These are phyloP conservation scores for Phalacrocorax aristotelis DNA, from an alignment of 2,113 vertebrate species.

Conservation along the genomic window DNA sequence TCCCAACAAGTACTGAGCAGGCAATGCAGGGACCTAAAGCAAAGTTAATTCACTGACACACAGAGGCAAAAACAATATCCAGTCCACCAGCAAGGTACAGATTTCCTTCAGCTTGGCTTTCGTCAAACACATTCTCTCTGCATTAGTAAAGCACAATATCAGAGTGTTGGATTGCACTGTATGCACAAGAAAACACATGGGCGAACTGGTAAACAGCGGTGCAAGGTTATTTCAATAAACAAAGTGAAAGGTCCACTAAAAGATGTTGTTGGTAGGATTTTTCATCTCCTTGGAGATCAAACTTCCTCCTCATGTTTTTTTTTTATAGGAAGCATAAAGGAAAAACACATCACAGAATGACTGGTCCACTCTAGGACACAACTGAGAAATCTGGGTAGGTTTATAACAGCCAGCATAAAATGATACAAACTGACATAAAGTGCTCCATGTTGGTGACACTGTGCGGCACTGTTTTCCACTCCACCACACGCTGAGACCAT, in stretches of 20 bases:
- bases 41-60: neutral
- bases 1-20: neutral
- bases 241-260: neutral
- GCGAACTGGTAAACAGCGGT: neutral
- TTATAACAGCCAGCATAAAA: neutral
- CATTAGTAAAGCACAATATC: neutral
- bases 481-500: neutral
- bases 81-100: neutral
- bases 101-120: neutral
- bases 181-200: neutral
- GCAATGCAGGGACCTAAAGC: neutral
- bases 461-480: neutral
- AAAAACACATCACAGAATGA: neutral
- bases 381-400: neutral
- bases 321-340: neutral
- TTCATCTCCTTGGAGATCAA: neutral
- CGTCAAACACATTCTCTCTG: neutral
- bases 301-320: neutral
- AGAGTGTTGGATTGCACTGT: neutral
- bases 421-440: neutral
- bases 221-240: neutral
- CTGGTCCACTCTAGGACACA: neutral
- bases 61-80: neutral
- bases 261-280: neutral
- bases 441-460: neutral